These are phyloP conservation scores for Arctia plantaginis DNA, from an alignment of 2,888 invertebrate species.

Conservation along the genomic window DNA sequence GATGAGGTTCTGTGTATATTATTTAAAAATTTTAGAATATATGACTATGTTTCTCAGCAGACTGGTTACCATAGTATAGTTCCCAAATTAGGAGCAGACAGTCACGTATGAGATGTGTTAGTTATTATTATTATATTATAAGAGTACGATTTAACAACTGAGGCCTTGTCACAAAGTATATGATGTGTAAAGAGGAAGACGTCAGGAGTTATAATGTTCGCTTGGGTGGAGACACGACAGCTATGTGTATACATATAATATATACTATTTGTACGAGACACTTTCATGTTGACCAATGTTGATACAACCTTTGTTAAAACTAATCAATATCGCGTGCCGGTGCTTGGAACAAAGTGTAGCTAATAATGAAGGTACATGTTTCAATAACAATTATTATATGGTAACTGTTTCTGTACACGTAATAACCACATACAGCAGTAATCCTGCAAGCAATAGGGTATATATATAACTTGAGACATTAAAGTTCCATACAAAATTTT, in stretches of 20 bases:
- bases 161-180: not conserved
- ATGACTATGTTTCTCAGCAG: no score
- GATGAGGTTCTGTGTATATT: no score
- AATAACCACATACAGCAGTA: not conserved
- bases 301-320: not conserved
- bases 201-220: not conserved
- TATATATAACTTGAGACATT: not conserved
- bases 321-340: slow-evolving; percentile 1
- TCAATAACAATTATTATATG: not conserved
- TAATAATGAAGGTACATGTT: not conserved
- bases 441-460: not conserved
- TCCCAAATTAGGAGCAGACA: not conserved
- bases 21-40: no score
- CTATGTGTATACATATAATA: not conserved
- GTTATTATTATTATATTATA: not conserved
- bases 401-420: not conserved
- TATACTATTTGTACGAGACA: not conserved
- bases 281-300: not conserved
- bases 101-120: not conserved
- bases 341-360: not conserved
- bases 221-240: not conserved
- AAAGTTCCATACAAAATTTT: not conserved
- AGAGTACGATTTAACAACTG: not conserved
- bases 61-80: not conserved
- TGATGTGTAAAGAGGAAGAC: not conserved